Evolutionary conservation across 2,113 vertebrate species (phyloP).

Genomic region (Phocoena phocoena): DNA sequence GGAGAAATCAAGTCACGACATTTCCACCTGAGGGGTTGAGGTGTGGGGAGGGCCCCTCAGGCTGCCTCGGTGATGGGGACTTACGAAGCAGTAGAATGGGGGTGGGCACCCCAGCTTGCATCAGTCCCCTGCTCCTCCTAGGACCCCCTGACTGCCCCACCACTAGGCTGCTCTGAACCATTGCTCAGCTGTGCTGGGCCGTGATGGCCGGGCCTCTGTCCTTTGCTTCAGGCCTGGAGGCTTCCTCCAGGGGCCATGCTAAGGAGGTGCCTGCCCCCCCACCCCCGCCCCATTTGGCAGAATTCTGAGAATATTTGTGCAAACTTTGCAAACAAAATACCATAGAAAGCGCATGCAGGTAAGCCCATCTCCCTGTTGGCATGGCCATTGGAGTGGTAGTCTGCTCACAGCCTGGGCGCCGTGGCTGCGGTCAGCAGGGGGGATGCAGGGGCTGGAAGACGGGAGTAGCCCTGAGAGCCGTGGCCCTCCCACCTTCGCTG

Average conservation of each 20-base stretch:
- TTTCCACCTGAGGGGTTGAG: too few species aligned
- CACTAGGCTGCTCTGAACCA: background rate
- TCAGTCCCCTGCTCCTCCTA: background rate
- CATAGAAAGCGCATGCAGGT: background rate
- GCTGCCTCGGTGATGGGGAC: background rate
- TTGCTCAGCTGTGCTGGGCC: background rate
- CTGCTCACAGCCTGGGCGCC: background rate
- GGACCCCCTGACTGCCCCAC: too few species aligned
- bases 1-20: background rate
- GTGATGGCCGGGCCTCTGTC: background rate
- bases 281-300: background rate
- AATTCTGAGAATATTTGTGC: background rate
- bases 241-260: background rate
- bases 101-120: background rate
- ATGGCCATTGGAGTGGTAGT: background rate
- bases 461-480: background rate
- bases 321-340: background rate
- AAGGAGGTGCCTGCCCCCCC: background rate
- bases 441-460: fast-evolving
- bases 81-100: background rate
- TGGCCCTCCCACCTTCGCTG: background rate
- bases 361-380: background rate
- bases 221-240: background rate
- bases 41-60: background rate
- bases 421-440: background rate